These are phyloP conservation scores for Torymus texanus DNA, from an alignment of 2,888 invertebrate species.

Conservation along the genomic window DNA sequence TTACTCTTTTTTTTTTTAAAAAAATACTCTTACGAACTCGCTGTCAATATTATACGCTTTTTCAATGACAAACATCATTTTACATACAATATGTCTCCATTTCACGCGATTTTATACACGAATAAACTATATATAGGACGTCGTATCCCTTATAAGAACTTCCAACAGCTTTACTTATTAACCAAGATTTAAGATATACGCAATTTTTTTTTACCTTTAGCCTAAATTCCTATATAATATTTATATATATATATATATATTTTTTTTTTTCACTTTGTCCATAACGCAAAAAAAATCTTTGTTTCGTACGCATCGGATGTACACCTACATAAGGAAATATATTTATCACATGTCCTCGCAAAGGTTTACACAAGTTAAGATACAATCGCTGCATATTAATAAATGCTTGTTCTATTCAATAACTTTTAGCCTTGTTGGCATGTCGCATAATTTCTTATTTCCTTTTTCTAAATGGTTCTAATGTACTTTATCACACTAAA, in stretches of 20 bases:
- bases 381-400: constrained; percentile 40
- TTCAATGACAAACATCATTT: constrained; percentile 37
- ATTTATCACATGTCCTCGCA: constrained; percentile 54
- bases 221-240: constrained; percentile 43
- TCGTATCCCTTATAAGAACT: constrained; percentile 41
- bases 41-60: constrained; percentile 42
- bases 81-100: constrained; percentile 36
- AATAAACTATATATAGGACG: constrained; percentile 53
- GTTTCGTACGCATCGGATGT: constrained; percentile 47
- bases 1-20: constrained; percentile 46
- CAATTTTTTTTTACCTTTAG: constrained; percentile 40
- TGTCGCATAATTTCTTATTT: constrained; percentile 29
- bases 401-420: constrained; percentile 46
- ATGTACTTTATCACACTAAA: constrained; percentile 46
- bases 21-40: constrained; percentile 50
- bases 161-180: constrained; percentile 36
- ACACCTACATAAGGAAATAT: constrained; percentile 43
- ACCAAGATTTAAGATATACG: constrained; percentile 42
- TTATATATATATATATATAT: constrained; percentile 40
- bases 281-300: constrained; percentile 46
- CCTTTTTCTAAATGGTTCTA: constrained; percentile 23
- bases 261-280: constrained; percentile 19
- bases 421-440: constrained; percentile 30
- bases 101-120: constrained; percentile 46
- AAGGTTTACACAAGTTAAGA: constrained; percentile 42